Percentiles rank a stretch among this genome's conserved stretches.
These are phyloP conservation scores for Metallyticus violacea DNA, from an alignment of 2,888 invertebrate species.

Conservation along the genomic window DNA sequence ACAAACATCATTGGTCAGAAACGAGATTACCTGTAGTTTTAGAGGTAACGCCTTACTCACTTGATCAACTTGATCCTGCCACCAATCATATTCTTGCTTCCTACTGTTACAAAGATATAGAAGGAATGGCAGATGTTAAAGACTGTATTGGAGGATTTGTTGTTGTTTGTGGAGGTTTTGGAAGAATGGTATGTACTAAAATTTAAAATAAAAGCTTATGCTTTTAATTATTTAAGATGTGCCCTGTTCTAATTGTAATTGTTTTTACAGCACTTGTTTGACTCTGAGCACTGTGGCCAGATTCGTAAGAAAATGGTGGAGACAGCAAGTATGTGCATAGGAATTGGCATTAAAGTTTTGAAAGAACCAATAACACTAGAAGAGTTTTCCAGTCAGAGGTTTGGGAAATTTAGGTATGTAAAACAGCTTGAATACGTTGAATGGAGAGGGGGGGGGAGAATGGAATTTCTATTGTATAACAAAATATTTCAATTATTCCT, in stretches of 20 bases:
- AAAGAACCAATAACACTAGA: constrained; percentile 80
- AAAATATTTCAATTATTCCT: too few relatives aligned
- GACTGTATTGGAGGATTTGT: constrained; percentile 93
- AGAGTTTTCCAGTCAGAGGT: constrained; percentile 81
- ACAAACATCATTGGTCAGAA: constrained; percentile 97
- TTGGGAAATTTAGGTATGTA: constrained; percentile 85
- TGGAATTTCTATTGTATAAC: constrained; percentile 9
- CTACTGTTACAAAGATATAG: constrained; percentile 83
- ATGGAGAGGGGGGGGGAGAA: too few relatives aligned
- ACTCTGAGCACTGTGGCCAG: constrained; percentile 78
- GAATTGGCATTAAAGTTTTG: constrained; percentile 77
- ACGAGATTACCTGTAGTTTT: constrained; percentile 81
- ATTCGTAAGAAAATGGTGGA: constrained; percentile 85
- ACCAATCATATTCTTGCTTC: constrained; percentile 78
- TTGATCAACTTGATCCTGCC: constrained; percentile 89
- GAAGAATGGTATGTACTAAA: constrained; percentile 64
- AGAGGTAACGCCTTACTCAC: constrained; percentile 87
- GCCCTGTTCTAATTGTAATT: not conserved
- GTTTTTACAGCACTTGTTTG: constrained; percentile 73
- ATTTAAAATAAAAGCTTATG: not conserved
- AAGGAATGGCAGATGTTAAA: constrained; percentile 73
- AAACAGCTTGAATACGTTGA: too few relatives aligned
- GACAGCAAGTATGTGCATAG: constrained; percentile 75
- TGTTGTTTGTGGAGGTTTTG: constrained; percentile 87
- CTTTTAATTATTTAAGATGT: not conserved